Percentiles rank a stretch among this genome's conserved stretches.
Evolutionary conservation across 2,113 vertebrate genomes (phyloP).

Genomic region (Microtus oregoni): DNA sequence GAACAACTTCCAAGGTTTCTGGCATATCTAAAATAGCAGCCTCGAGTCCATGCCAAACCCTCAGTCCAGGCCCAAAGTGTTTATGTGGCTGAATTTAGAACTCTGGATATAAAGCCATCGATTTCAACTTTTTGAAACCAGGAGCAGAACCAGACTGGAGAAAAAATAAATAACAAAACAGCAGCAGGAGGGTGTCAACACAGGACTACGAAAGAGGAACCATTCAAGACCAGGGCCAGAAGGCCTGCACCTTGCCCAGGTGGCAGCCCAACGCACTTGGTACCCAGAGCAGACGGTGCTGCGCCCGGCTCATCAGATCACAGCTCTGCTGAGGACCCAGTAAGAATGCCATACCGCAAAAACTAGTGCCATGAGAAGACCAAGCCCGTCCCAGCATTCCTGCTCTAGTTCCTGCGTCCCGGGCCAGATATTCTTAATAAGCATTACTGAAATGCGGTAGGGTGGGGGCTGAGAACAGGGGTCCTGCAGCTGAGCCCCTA

Average conservation of each 20-base stretch:
- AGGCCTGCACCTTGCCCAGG: not conserved
- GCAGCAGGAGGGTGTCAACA: not conserved
- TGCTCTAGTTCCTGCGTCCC: not conserved
- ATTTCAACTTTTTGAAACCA: constrained; percentile 37
- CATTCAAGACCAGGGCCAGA: rapidly evolving
- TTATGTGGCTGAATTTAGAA: constrained; percentile 18
- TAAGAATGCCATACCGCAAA: not conserved
- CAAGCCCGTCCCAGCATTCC: not conserved
- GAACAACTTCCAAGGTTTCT: not conserved
- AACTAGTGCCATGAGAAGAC: rapidly evolving
- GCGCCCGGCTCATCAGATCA: rapidly evolving
- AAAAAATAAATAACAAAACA: not conserved
- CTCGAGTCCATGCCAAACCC: not conserved
- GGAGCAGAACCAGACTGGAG: not conserved
- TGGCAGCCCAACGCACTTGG: not conserved
- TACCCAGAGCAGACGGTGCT: not conserved
- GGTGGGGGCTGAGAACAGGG: not conserved
- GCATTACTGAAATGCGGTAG: rapidly evolving
- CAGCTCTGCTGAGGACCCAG: not conserved
- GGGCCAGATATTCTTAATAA: not conserved
- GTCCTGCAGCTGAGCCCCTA: not conserved
- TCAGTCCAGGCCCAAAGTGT: constrained; percentile 17
- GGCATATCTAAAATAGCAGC: constrained; percentile 34
- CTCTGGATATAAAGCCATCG: constrained; percentile 50
- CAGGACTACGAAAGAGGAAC: not conserved